phyloP scores from a whole-genome alignment of 2,113 vertebrate genomes.

The Eira barbara region DNA sequence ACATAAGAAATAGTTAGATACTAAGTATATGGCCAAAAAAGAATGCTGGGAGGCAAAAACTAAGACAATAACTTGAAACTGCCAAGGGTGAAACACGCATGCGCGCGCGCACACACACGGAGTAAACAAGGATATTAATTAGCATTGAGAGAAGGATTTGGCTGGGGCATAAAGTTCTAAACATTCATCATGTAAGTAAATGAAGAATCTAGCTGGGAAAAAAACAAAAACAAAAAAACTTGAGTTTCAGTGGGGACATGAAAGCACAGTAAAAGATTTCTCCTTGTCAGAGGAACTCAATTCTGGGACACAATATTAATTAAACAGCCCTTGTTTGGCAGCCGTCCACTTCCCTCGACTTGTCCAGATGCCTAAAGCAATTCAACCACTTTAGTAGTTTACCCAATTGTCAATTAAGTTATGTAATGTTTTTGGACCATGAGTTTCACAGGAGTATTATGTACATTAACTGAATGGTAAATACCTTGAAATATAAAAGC shows the following conservation, averaged over 20 bases:
- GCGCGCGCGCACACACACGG: background rate
- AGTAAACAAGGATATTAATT: background rate
- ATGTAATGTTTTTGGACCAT: background rate
- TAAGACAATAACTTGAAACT: slow-evolving; percentile 27
- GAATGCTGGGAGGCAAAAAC: slow-evolving; percentile 55
- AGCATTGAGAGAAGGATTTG: slow-evolving; percentile 45
- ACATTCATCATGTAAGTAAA: slow-evolving; percentile 30
- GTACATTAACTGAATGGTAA: background rate
- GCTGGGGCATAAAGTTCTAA: slow-evolving; percentile 47
- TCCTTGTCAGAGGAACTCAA: background rate
- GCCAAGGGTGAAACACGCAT: background rate
- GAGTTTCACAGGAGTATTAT: background rate
- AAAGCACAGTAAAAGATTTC: background rate
- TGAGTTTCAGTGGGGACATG: background rate
- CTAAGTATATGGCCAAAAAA: background rate
- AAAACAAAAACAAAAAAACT: background rate
- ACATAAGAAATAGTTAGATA: background rate
- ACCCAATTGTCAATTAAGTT: background rate
- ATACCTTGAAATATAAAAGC: background rate
- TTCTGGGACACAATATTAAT: background rate
- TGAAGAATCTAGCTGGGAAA: background rate
- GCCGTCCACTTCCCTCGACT: background rate
- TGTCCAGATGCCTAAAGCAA: slow-evolving; percentile 11
- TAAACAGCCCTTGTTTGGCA: background rate
- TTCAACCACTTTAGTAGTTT: background rate